Evolutionary conservation across 2,113 vertebrate genomes (phyloP), one percentile per base, ranked within the genome.

Genomic region (Oncorhynchus masou): DNA sequence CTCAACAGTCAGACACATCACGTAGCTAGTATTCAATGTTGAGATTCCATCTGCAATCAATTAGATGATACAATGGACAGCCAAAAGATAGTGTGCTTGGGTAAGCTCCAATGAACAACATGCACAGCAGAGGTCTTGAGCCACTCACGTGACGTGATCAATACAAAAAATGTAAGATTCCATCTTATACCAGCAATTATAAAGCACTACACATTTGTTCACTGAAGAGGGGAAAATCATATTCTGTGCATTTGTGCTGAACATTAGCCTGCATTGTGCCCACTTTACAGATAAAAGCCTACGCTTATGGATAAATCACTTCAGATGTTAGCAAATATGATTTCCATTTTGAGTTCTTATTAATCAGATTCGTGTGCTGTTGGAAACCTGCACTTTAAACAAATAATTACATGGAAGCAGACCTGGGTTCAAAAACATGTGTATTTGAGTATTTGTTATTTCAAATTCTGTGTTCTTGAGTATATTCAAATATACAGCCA

Each of bases 271-370:
- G 68, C 62, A 72, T 73, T 74, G 54, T 73, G 69, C 77, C 70
- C 74, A 12, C 25, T 75, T 77, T 74, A 74, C 80, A 81, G 81
- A 77, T 79, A 71, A 78, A 85, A 74, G 64, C 59, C 13, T 4
- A 39, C 51, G 27, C 67, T 66, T 74, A 78, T 78, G 70, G 76
- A 82, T 69, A 76, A 83, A 88, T 79, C 24, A 70, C 62, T 74
- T 75, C 76, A 8, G 48, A 73, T 83, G 54, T 15, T n/a, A 78
- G 54, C 59, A 75, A 80, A 79, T 34, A 62, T 62, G n/a, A 77
- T 79, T 74, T 82, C 51, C 64, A 74, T 79, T 77, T 59, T 15
- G 71, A 75, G 60, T 68, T 57, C 4, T 68, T 67, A 70, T 74
- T 80, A 20, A 70, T 84, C 83, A 64, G 22, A 71, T 71, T 83